A percentile compares a stretch with the other conserved stretches of the same genome.
These are phyloP conservation scores for Tetrao urogallus DNA, from an alignment of 2,113 vertebrate species.

Conservation along the genomic window DNA sequence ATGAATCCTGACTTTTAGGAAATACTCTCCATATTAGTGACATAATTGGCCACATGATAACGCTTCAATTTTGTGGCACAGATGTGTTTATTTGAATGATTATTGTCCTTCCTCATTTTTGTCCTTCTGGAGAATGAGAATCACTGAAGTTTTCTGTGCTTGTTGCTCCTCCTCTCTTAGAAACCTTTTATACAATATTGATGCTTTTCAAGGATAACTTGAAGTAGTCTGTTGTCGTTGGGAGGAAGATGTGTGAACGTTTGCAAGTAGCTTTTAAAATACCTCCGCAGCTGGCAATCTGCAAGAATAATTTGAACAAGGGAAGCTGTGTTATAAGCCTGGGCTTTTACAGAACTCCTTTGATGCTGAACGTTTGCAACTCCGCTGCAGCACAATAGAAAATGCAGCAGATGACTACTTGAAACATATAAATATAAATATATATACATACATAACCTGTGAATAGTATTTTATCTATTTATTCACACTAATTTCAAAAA, in stretches of 20 bases:
- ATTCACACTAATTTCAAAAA: not conserved
- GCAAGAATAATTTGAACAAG: not conserved
- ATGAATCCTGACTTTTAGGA: conserved; percentile 41
- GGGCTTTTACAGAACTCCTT: not conserved
- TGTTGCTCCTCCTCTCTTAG: not conserved
- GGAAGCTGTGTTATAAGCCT: not conserved
- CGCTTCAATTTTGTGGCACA: conserved; percentile 12
- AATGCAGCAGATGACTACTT: not conserved
- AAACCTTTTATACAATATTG: not conserved
- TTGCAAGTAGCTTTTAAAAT: not conserved
- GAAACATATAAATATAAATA: not conserved
- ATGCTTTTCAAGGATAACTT: conserved; percentile 13
- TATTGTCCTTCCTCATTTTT: not conserved
- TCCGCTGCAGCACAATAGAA: not conserved
- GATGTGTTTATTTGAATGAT: not conserved
- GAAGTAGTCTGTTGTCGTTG: not conserved
- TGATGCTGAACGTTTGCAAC: not conserved
- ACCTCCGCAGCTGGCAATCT: not conserved
- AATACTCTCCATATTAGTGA: not conserved
- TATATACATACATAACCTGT: not conserved
- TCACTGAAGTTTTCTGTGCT: not conserved
- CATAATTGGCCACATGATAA: not conserved
- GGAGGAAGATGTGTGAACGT: not conserved
- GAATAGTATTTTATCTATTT: not conserved
- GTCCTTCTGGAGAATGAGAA: not conserved